Base-by-base conservation (phyloP, 2,888 invertebrate genomes). In the Scotopteryx bipunctaria region DNA sequence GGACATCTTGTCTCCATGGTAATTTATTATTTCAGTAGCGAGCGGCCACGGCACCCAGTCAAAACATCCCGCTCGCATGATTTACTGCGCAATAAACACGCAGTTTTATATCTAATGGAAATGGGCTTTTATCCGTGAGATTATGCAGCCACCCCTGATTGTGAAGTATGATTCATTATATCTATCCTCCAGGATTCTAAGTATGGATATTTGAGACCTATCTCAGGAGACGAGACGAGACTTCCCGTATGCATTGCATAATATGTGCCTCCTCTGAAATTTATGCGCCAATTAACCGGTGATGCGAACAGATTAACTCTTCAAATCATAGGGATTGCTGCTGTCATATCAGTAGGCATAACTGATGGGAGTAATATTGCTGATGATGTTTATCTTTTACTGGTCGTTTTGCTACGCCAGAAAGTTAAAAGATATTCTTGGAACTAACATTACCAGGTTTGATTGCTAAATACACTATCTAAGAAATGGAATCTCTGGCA, bases 11-110 rank as follows among this genome's bases (percentile, higher is more conserved):
- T 83, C 86, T 84, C 80, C 73, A 77, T 70, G 68, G 72, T 82
- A 86, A 88, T 89, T 87, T 89, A 90, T 87, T 87, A 86, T 89
- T 88, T 84, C 86, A 83, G 86, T 78, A 76, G 85, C 79, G 56
- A 68, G 67, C 76, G 70, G 69, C 75, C 75, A 76, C 71, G 67
- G 70, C 47, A 40, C 52, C 54, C 74, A 85, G 88, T 88, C 90
- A 89, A 84, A 89, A 89, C 90, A 89, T 84, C 85, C 87, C 85
- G 79, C 78, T 59, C 55, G 63, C 66, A 86, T 90, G 90, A 90
- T 90, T 90, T 89, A 90, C 73, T 72, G 67, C 76, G 86, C 76
- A 78, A 85, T 89, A 88, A 88, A 90, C 80, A 71, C 65, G 68
- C 72, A 54, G 80, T 81, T 88, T 87, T 88, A 89, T 86, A 85